Evolutionary conservation across 2,797 vertebrate species (phyloP).

Genomic region (Karalla daura): DNA sequence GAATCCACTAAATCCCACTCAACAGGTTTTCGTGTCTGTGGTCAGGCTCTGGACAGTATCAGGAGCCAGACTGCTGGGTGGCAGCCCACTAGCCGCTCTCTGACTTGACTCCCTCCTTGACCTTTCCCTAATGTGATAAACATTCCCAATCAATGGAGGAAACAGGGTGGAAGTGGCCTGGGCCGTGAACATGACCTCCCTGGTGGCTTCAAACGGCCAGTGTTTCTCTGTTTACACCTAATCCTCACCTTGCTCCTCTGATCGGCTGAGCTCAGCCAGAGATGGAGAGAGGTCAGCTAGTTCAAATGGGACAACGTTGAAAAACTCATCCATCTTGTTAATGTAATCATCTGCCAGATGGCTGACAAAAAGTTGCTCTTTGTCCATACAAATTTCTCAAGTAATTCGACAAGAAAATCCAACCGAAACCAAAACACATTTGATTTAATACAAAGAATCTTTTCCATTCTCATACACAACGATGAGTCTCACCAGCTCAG

Average conservation of each 20-base stretch:
- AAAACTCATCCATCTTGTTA: conserved; percentile 15
- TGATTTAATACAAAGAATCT: too few species aligned
- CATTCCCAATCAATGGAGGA: conserved; percentile 81
- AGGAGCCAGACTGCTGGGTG: conserved; percentile 57
- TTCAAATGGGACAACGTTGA: conserved; percentile 33
- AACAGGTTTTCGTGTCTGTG: conserved; percentile 58
- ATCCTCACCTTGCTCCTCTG: conserved; percentile 59
- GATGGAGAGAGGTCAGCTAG: conserved; percentile 44
- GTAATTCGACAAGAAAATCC: too few species aligned
- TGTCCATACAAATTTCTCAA: too few species aligned
- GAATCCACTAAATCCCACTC: conserved; percentile 48
- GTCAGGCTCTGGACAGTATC: conserved; percentile 74
- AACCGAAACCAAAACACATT: too few species aligned
- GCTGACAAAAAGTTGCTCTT: background rate
- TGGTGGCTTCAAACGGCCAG: conserved; percentile 69
- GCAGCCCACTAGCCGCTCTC: conserved; percentile 54
- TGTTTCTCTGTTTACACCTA: conserved; percentile 70
- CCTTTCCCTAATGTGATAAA: conserved; percentile 78
- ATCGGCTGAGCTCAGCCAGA: conserved; percentile 25
- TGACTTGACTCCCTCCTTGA: conserved; percentile 73
- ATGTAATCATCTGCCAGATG: background rate
- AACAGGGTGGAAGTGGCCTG: conserved; percentile 74
- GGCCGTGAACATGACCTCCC: conserved; percentile 75
- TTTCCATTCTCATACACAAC: too few species aligned
- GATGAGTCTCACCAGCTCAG: too few species aligned